Conservation (phyloP, 2,888 invertebrate species). For the Synergus itoensis region DNA sequence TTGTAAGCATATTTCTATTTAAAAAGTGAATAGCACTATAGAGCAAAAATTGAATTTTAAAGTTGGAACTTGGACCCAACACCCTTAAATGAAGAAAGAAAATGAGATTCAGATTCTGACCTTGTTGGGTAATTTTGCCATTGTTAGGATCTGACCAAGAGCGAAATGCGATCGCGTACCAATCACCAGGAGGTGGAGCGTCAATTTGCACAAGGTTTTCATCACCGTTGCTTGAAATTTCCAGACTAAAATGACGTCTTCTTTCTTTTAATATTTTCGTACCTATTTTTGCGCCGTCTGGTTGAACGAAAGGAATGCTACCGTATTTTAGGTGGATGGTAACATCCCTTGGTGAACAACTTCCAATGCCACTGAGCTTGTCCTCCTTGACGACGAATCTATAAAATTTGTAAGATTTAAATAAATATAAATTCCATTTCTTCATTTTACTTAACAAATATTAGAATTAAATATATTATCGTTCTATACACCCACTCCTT, state of each 20-base stretch:
- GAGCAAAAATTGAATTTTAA: too few relatives aligned
- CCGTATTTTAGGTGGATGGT: conserved; percentile 88
- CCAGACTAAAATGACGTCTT: conserved; percentile 80
- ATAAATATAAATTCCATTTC: not conserved
- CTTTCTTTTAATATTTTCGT: conserved; percentile 81
- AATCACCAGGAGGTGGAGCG: conserved; percentile 87
- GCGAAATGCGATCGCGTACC: conserved; percentile 89
- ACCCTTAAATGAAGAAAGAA: conserved; percentile 11
- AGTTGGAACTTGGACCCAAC: too few relatives aligned
- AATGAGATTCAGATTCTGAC: conserved; percentile 75
- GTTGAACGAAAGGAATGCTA: conserved; percentile 90
- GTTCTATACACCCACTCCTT: too few relatives aligned
- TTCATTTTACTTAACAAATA: conserved; percentile 19
- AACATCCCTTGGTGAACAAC: conserved; percentile 82
- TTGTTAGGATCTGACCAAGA: conserved; percentile 87
- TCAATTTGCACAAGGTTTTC: conserved; percentile 81
- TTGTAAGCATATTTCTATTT: too few relatives aligned
- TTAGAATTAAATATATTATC: not conserved
- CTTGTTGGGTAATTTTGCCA: conserved; percentile 87
- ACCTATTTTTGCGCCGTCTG: conserved; percentile 89
- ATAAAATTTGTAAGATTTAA: not conserved
- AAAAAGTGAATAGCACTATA: too few relatives aligned
- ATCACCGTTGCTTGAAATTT: conserved; percentile 82
- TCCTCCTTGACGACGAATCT: conserved; percentile 73
- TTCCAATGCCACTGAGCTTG: conserved; percentile 79